These are phyloP conservation scores for Furcifer pardalis DNA, from an alignment of 2,797 vertebrate genomes.

Conservation along the genomic window DNA sequence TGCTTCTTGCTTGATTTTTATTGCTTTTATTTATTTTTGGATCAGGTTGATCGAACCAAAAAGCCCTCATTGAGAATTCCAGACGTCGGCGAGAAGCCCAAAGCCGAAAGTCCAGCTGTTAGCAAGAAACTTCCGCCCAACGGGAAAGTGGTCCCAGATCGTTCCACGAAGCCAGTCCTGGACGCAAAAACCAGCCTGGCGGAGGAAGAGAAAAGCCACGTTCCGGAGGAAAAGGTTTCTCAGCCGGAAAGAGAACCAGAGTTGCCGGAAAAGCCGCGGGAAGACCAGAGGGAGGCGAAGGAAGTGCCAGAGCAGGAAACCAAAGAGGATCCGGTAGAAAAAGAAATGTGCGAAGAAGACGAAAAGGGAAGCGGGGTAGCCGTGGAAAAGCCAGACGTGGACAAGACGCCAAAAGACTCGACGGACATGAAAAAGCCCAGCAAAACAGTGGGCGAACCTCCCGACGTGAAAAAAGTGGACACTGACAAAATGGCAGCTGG, in stretches of 20 bases:
- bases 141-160: constrained; percentile 83
- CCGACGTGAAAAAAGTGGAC: constrained; percentile 64
- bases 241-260: constrained; percentile 82
- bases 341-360: constrained; percentile 59
- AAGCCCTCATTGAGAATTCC: constrained; percentile 83
- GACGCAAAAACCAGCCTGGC: constrained; percentile 67
- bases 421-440: constrained; percentile 69
- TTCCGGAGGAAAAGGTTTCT: constrained; percentile 79
- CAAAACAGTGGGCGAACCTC: constrained; percentile 68
- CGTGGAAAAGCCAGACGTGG: constrained; percentile 66
- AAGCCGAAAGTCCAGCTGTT: constrained; percentile 68
- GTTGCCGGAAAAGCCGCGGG: constrained; percentile 75
- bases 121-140: constrained; percentile 75
- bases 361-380: constrained; percentile 60
- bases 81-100: constrained; percentile 75
- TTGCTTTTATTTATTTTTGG: too few relatives aligned
- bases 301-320: constrained; percentile 67
- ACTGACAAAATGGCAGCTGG: constrained; percentile 52
- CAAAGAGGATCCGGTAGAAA: constrained; percentile 68
- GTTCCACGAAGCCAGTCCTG: constrained; percentile 84
- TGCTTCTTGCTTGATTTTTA: constrained; percentile 17
- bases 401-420: constrained; percentile 65
- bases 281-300: constrained; percentile 73
- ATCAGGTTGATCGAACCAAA: constrained; percentile 92
- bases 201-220: constrained; percentile 83